Evolutionary conservation across 1,140 invertebrate genomes (phyloP).

Genomic region (Physella acuta): DNA sequence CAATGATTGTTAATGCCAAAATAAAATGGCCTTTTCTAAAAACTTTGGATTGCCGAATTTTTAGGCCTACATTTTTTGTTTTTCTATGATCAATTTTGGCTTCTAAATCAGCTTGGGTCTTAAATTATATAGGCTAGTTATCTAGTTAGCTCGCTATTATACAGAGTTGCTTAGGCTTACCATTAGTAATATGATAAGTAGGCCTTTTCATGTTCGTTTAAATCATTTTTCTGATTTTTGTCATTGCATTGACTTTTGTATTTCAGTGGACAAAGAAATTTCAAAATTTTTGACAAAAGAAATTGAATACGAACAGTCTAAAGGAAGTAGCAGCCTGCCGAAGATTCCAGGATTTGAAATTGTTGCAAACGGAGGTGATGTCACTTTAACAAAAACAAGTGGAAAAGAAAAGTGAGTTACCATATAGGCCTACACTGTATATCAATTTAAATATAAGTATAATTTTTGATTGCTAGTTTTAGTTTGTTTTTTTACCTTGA

Average conservation of each 20-base stretch:
- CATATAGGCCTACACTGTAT: background rate
- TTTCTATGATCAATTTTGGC: background rate
- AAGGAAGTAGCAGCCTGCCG: conserved; percentile 21
- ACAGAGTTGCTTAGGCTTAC: background rate
- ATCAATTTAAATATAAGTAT: background rate
- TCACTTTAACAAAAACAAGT: conserved; percentile 31
- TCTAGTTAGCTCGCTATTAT: background rate
- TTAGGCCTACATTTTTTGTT: background rate
- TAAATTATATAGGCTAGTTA: background rate
- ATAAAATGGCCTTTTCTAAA: too few relatives aligned
- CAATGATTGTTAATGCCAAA: too few relatives aligned
- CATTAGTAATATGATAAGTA: background rate
- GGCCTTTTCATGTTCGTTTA: background rate
- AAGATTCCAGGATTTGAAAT: conserved; percentile 32
- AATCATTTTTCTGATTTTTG: background rate
- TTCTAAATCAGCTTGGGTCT: background rate
- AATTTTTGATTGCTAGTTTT: background rate
- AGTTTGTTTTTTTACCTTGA: too few relatives aligned
- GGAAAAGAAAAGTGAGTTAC: conserved; percentile 32
- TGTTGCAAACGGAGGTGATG: conserved; percentile 27
- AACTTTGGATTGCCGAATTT: too few relatives aligned
- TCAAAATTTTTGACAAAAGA: conserved; percentile 36
- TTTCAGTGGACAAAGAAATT: conserved; percentile 38
- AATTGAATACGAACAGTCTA: conserved; percentile 31
- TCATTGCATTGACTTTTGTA: background rate